Conservation (phyloP, 1,140 invertebrate genomes). For the Procambarus clarkii region DNA sequence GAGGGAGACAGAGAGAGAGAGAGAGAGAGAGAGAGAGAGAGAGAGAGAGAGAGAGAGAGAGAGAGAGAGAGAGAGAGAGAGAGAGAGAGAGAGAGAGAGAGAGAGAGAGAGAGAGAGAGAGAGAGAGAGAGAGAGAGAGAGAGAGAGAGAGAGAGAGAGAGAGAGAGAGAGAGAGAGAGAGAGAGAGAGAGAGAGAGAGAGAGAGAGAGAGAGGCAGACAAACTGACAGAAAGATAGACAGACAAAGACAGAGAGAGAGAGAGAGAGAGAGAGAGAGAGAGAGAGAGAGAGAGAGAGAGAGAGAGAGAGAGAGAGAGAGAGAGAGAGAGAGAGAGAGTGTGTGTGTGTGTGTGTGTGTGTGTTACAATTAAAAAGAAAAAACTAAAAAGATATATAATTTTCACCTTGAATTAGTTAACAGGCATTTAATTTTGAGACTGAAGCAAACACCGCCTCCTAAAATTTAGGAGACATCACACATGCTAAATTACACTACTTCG, state of each 20-base stretch:
- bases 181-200: background rate
- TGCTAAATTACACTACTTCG: too few relatives aligned
- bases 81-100: too few relatives aligned
- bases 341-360: too few relatives aligned
- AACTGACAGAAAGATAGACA: background rate
- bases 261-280: background rate
- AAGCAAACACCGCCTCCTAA: too few relatives aligned
- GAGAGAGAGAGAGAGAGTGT: background rate
- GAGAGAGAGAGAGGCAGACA: background rate
- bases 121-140: too few relatives aligned
- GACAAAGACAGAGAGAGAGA: background rate
- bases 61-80: background rate
- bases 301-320: background rate
- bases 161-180: background rate
- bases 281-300: background rate
- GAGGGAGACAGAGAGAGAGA: background rate
- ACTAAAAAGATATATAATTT: too few relatives aligned
- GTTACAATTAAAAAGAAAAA: too few relatives aligned
- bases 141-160: background rate
- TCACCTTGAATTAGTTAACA: too few relatives aligned
- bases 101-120: too few relatives aligned
- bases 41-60: background rate
- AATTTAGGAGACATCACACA: too few relatives aligned
- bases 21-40: background rate
- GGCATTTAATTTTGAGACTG: too few relatives aligned